Conservation (phyloP, 2,888 invertebrate species). For the Cosmia trapezina region DNA sequence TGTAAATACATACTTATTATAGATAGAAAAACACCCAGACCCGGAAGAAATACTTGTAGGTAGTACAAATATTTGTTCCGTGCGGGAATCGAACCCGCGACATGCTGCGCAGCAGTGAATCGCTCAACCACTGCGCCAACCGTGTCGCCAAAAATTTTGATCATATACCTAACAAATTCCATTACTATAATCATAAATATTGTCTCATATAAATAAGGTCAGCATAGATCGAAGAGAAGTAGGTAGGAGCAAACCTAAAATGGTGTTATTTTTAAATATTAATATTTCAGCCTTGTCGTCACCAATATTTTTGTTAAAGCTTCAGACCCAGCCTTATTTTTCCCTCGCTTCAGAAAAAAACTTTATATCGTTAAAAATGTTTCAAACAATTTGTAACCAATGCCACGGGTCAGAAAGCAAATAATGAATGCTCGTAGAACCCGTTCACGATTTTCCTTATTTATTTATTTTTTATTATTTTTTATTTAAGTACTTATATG, state of each 20-base stretch:
- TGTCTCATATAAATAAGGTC: background rate
- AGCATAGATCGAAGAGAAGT: background rate
- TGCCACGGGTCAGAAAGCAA: background rate
- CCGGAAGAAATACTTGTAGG: too few relatives aligned
- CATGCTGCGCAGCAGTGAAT: too few relatives aligned
- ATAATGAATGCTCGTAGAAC: background rate
- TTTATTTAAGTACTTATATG: too few relatives aligned
- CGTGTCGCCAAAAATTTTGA: too few relatives aligned
- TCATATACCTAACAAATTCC: background rate
- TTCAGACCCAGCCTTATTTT: constrained; percentile 18
- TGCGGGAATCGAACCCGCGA: too few relatives aligned
- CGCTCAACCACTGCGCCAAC: too few relatives aligned
- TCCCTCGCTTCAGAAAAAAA: constrained; percentile 18
- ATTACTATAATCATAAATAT: background rate
- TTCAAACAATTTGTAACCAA: constrained; percentile 7
- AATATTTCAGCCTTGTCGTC: constrained; percentile 1
- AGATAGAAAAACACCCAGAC: too few relatives aligned
- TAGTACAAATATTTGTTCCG: too few relatives aligned
- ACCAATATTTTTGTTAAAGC: constrained; percentile 18
- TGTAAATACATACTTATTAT: too few relatives aligned
- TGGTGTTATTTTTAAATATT: constrained; percentile 1
- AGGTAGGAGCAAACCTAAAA: background rate
- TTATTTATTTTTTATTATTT: too few relatives aligned
- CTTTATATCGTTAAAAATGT: constrained; percentile 14
- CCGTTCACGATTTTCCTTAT: background rate